Conservation (phyloP, 2,113 vertebrate genomes). For the Hippocampus zosterae region DNA sequence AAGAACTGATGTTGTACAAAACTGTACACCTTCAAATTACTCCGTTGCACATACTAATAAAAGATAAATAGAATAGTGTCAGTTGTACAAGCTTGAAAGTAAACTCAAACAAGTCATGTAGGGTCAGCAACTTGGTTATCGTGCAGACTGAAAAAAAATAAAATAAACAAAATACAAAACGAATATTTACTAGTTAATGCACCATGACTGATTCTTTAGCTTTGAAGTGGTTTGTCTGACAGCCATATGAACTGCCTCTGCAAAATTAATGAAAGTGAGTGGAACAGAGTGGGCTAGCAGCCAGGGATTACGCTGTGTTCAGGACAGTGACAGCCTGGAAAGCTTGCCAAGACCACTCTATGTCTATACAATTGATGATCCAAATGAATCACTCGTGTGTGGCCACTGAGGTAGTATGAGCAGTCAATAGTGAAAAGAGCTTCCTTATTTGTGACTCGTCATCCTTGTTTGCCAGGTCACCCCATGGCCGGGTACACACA, state of each 20-base stretch:
- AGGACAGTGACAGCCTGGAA: conserved; percentile 53
- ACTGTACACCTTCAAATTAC: neutral
- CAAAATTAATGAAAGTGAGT: conserved; percentile 52
- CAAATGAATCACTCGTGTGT: conserved; percentile 63
- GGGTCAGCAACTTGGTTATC: conserved; percentile 6
- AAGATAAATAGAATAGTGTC: neutral
- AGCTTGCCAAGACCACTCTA: conserved; percentile 54
- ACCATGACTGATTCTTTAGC: conserved; percentile 26
- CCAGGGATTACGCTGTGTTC: conserved; percentile 56
- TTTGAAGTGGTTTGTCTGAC: conserved; percentile 29
- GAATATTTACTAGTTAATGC: conserved; percentile 19
- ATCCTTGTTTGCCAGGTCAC: conserved; percentile 64
- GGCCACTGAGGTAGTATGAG: conserved; percentile 34
- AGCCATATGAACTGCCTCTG: conserved; percentile 33
- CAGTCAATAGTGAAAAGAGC: conserved; percentile 40
- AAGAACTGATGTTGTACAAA: neutral
- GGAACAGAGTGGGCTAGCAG: conserved; percentile 37
- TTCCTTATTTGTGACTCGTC: conserved; percentile 30
- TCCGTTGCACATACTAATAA: neutral
- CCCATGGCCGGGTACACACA: conserved; percentile 18
- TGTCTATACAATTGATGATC: conserved; percentile 64
- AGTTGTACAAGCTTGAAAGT: neutral
- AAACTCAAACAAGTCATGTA: conserved; percentile 3
- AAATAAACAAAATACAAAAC: conserved; percentile 11
- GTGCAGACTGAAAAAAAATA: conserved; percentile 10